A percentile compares a stretch with the other conserved stretches of the same genome.
These are phyloP conservation scores for Lanius collurio DNA, from an alignment of 2,113 vertebrate species.

Conservation along the genomic window DNA sequence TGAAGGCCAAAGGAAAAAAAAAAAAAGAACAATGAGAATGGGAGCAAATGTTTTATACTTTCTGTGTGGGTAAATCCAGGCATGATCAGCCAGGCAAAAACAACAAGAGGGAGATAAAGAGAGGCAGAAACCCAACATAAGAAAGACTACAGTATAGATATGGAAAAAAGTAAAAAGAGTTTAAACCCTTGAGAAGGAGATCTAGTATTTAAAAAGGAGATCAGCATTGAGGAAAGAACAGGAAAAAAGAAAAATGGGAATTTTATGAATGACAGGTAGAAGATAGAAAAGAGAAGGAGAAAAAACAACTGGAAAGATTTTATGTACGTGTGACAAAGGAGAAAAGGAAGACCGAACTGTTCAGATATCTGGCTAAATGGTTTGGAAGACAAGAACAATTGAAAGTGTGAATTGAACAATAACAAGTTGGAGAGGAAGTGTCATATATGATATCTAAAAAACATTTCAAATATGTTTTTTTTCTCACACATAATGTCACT, in stretches of 20 bases:
- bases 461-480: background rate
- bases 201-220: background rate
- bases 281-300: background rate
- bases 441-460: background rate
- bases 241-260: background rate
- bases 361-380: background rate
- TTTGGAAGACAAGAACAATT: background rate
- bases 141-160: background rate
- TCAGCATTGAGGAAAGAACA: background rate
- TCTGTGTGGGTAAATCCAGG: background rate
- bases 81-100: background rate
- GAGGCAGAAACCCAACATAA: background rate
- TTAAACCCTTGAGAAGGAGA: background rate
- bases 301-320: background rate
- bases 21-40: background rate
- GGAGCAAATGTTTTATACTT: background rate
- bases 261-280: background rate
- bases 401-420: background rate
- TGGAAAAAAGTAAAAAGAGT: background rate
- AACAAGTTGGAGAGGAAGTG: background rate
- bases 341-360: background rate
- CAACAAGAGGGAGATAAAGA: background rate
- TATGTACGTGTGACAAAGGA: background rate
- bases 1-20: background rate
- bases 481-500: background rate